These are phyloP conservation scores for Keiferia lycopersicella DNA, from an alignment of 2,888 invertebrate species.

Conservation along the genomic window DNA sequence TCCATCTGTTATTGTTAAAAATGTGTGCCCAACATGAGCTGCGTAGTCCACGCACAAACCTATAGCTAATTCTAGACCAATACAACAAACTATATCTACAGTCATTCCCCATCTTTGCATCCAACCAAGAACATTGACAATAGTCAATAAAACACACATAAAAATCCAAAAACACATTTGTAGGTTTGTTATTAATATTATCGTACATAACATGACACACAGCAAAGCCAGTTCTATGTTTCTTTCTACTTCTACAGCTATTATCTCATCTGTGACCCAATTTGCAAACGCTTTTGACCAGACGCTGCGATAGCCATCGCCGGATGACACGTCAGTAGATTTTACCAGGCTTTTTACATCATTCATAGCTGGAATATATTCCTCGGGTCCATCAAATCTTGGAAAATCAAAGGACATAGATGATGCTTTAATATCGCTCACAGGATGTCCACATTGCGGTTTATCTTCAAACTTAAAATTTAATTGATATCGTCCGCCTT, in stretches of 20 bases:
- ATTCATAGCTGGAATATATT: constrained; percentile 89
- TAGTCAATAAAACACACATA: constrained; percentile 86
- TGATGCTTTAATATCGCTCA: constrained; percentile 81
- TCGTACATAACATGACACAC: constrained; percentile 90
- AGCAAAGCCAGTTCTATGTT: constrained; percentile 88
- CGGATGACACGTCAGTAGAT: constrained; percentile 80
- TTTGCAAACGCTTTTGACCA: constrained; percentile 88
- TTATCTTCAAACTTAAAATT: constrained; percentile 84
- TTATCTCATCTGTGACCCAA: constrained; percentile 90
- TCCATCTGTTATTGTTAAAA: constrained; percentile 83
- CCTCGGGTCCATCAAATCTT: constrained; percentile 81
- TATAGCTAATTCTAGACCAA: constrained; percentile 89
- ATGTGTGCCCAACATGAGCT: constrained; percentile 90
- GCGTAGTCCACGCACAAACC: constrained; percentile 93
- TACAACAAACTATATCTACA: constrained; percentile 90
- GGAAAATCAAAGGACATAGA: constrained; percentile 84
- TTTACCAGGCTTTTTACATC: constrained; percentile 79
- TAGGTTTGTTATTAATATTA: constrained; percentile 87
- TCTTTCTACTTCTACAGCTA: constrained; percentile 87
- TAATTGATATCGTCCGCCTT: constrained; percentile 85
- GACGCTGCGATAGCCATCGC: constrained; percentile 83
- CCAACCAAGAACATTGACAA: constrained; percentile 88
- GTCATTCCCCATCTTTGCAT: constrained; percentile 92
- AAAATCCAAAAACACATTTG: constrained; percentile 91
- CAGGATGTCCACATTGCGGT: constrained; percentile 83